Percentiles rank a stretch among this genome's conserved stretches.
Evolutionary conservation across 2,888 invertebrate species (phyloP).

Genomic region (Athalia circularis): DNA sequence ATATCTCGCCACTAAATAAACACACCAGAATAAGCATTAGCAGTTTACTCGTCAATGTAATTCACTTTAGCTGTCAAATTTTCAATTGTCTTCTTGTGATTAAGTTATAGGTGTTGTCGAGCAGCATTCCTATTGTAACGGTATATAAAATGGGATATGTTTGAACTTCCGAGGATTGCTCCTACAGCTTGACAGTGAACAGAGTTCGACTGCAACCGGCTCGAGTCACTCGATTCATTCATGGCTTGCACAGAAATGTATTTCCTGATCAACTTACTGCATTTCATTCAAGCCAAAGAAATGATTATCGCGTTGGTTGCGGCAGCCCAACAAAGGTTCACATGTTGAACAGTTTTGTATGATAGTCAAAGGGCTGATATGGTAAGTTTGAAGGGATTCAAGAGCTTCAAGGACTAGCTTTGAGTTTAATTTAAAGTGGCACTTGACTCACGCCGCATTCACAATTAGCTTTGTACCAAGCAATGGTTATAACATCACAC

Average conservation of each 20-base stretch:
- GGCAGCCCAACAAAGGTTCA: background rate
- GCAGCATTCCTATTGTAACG: slow-evolving; percentile 62
- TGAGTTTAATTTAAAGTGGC: background rate
- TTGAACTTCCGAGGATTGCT: slow-evolving; percentile 48
- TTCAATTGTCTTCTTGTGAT: slow-evolving; percentile 56
- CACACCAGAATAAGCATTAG: slow-evolving; percentile 55
- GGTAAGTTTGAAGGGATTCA: background rate
- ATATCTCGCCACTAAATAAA: slow-evolving; percentile 55
- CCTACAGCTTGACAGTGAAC: no score
- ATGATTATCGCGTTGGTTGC: background rate
- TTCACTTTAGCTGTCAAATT: slow-evolving; percentile 53
- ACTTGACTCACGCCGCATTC: background rate
- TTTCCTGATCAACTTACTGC: no score
- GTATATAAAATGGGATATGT: slow-evolving; percentile 60
- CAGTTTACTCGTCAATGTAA: slow-evolving; percentile 57
- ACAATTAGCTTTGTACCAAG: background rate
- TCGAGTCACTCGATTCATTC: no score
- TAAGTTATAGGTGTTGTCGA: slow-evolving; percentile 63
- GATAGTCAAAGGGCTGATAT: slow-evolving; percentile 6
- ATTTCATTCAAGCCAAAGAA: background rate
- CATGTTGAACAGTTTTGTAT: background rate
- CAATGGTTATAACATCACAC: background rate
- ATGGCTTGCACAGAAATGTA: background rate
- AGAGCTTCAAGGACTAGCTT: background rate
- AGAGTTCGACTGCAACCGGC: background rate